A percentile compares a stretch with the other conserved stretches of the same genome.
Conservation (phyloP, 2,113 vertebrate genomes). For the Lagopus muta region DNA sequence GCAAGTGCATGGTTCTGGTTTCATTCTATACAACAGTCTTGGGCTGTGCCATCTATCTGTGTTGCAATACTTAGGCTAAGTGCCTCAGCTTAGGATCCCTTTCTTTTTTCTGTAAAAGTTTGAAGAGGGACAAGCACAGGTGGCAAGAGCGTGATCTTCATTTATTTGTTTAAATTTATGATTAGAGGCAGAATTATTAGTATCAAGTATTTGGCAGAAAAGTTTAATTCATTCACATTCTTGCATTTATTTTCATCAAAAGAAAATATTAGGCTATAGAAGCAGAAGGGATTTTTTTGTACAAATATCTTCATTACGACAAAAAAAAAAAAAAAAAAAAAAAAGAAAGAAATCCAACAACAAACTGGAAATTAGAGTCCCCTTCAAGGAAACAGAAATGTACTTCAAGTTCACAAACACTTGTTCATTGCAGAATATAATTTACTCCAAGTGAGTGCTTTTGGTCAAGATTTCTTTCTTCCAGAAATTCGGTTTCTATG, state of each 20-base stretch:
- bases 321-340: neutral
- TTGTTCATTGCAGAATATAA: neutral
- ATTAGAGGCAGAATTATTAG: neutral
- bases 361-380: neutral
- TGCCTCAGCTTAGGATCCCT: neutral
- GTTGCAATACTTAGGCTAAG: neutral
- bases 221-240: neutral
- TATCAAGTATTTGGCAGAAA: neutral
- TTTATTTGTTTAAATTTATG: neutral
- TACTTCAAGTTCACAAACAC: neutral
- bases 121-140: accelerated
- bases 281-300: neutral
- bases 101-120: neutral
- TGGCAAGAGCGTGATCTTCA: neutral
- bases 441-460: neutral
- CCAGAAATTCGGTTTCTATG: neutral
- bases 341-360: neutral
- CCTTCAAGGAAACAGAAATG: neutral
- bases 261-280: neutral
- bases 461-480: neutral
- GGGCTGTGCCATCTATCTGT: neutral
- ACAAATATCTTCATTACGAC: neutral
- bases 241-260: neutral
- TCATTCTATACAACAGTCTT: neutral
- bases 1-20: neutral